phyloP scores from a whole-genome alignment of 2,113 vertebrate genomes.

The Mustela lutreola region DNA sequence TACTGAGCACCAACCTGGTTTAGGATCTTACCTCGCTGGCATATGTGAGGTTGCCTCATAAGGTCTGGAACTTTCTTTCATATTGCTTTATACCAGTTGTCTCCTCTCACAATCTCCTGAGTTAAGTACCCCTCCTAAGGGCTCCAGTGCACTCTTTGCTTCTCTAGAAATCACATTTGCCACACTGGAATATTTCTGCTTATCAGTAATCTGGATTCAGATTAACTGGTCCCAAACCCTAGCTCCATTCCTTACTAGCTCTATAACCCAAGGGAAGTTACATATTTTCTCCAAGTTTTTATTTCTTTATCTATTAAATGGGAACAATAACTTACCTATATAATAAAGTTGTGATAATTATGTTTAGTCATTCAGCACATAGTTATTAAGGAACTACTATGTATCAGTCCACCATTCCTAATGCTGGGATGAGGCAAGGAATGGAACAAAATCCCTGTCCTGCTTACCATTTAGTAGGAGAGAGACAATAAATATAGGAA shows the following conservation, averaged over 20 bases:
- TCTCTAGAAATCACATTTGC: conserved; percentile 20
- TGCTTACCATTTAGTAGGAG: background rate
- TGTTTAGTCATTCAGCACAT: conserved; percentile 35
- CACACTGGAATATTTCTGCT: background rate
- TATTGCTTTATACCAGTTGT: background rate
- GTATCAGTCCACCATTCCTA: background rate
- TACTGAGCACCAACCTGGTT: background rate
- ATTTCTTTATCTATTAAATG: conserved; percentile 24
- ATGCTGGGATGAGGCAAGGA: background rate
- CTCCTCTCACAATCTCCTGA: background rate
- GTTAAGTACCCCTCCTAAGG: background rate
- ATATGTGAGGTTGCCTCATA: background rate
- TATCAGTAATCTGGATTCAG: background rate
- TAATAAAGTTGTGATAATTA: background rate
- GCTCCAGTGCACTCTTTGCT: background rate
- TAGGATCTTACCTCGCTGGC: background rate
- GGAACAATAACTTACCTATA: background rate
- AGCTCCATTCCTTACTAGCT: background rate
- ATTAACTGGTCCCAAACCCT: background rate
- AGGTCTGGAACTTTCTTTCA: background rate
- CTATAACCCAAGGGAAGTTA: background rate
- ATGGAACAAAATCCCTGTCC: background rate
- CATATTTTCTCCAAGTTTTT: background rate
- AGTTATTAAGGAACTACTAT: background rate
- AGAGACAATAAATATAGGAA: background rate